Evolutionary conservation across 2,888 invertebrate genomes (phyloP).

Genomic region (Hedychridium roseum): DNA sequence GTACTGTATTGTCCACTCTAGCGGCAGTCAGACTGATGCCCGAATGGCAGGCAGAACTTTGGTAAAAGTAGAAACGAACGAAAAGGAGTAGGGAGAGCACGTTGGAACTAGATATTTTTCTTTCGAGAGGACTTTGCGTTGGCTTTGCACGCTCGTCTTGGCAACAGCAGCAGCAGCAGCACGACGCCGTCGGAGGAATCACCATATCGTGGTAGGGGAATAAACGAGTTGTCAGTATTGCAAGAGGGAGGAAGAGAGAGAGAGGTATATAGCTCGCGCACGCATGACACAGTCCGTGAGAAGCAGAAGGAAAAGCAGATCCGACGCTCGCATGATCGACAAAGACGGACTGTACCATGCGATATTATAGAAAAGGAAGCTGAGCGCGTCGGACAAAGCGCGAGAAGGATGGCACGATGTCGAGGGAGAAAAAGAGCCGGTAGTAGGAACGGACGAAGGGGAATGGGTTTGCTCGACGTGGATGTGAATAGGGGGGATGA

Average conservation of each 20-base stretch:
- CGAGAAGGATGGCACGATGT: too few species aligned
- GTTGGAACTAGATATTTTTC: slow-evolving; percentile 37
- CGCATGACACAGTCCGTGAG: too few species aligned
- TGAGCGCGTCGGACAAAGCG: too few species aligned
- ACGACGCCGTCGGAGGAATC: slow-evolving; percentile 34
- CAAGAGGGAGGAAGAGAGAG: too few species aligned
- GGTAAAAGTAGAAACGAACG: neutral
- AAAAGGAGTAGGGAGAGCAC: too few species aligned
- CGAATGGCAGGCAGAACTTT: neutral
- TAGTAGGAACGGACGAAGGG: slow-evolving; percentile 9
- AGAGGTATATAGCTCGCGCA: too few species aligned
- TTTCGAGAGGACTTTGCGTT: slow-evolving; percentile 36
- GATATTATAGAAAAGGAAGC: too few species aligned
- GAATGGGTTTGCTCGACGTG: slow-evolving; percentile 3
- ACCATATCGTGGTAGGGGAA: slow-evolving; percentile 28
- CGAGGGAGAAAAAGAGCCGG: too few species aligned
- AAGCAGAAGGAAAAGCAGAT: too few species aligned
- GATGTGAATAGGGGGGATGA: slow-evolving; percentile 10
- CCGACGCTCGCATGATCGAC: too few species aligned
- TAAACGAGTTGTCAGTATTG: slow-evolving; percentile 47
- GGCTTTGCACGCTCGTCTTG: slow-evolving; percentile 41
- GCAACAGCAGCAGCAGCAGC: slow-evolving; percentile 37
- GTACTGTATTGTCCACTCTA: slow-evolving; percentile 37
- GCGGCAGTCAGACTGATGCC: neutral
- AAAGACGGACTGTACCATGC: too few species aligned